Evolutionary conservation across 2,888 invertebrate species (phyloP).

Genomic region (Diachrysia chrysitis): DNA sequence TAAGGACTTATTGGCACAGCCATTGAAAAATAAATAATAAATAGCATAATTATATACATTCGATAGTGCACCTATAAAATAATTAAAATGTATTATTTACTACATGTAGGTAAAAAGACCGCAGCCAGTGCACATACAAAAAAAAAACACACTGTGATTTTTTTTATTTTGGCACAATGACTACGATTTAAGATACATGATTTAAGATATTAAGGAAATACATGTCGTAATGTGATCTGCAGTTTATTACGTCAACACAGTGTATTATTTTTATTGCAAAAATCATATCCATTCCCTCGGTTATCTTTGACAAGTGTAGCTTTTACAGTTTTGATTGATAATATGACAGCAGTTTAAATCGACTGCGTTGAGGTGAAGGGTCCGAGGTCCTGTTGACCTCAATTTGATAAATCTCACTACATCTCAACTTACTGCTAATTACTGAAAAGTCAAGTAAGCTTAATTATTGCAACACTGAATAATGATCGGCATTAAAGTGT

Average conservation of each 20-base stretch:
- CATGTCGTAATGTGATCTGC: background rate
- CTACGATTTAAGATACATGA: background rate
- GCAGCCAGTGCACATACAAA: too few relatives aligned
- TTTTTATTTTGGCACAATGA: too few relatives aligned
- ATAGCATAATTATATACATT: too few relatives aligned
- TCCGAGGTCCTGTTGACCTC: slow-evolving; percentile 50
- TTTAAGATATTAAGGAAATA: background rate
- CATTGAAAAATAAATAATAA: too few relatives aligned
- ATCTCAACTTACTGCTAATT: slow-evolving; percentile 54
- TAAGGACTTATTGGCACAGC: too few relatives aligned
- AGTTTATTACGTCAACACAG: background rate
- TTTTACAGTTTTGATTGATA: slow-evolving; percentile 55
- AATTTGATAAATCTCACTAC: slow-evolving; percentile 56
- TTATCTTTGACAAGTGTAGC: slow-evolving; percentile 39
- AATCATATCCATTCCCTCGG: slow-evolving; percentile 9
- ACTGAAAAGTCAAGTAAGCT: slow-evolving; percentile 59
- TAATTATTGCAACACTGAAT: slow-evolving; percentile 59
- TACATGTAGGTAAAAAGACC: too few relatives aligned
- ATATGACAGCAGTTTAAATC: slow-evolving; percentile 51
- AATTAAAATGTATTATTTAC: too few relatives aligned
- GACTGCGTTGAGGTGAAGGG: slow-evolving; percentile 56
- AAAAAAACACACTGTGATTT: too few relatives aligned
- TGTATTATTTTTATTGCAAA: background rate
- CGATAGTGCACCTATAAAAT: too few relatives aligned
- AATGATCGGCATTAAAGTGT: slow-evolving; percentile 53